Conservation (phyloP, 2,888 invertebrate species). For the Girardia tigrina region DNA sequence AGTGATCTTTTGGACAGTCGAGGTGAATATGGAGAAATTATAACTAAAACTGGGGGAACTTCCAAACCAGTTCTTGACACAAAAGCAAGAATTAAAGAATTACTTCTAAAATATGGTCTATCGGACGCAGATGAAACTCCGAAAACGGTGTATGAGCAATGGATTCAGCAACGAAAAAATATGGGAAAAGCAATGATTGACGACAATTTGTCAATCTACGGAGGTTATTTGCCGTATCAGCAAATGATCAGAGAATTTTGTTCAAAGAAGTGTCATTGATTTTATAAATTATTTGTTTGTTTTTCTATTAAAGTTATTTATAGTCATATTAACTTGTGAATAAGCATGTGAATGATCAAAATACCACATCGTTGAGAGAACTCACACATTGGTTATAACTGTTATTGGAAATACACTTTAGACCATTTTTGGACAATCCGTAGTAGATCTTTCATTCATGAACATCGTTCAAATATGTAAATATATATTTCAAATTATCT, state of each 20-base stretch:
- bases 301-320: too few species aligned
- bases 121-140: not conserved
- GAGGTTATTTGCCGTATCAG: slow-evolving; percentile 33
- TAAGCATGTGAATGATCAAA: too few species aligned
- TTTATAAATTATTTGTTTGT: too few species aligned
- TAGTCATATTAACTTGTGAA: too few species aligned
- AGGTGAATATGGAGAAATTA: not conserved
- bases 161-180: slow-evolving; percentile 39
- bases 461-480: too few species aligned
- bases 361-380: too few species aligned
- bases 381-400: too few species aligned
- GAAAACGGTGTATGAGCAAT: slow-evolving; percentile 41
- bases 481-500: too few species aligned
- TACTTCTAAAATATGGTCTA: not conserved
- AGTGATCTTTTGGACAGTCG: not conserved
- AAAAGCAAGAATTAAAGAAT: not conserved
- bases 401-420: too few species aligned
- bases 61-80: not conserved
- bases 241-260: slow-evolving; percentile 35
- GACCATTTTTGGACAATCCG: too few species aligned
- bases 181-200: not conserved
- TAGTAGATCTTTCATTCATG: too few species aligned
- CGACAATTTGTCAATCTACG: not conserved
- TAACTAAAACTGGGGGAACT: not conserved
- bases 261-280: slow-evolving; percentile 30